These are phyloP conservation scores for Xylophagus ater DNA, from an alignment of 2,888 invertebrate species.

Conservation along the genomic window DNA sequence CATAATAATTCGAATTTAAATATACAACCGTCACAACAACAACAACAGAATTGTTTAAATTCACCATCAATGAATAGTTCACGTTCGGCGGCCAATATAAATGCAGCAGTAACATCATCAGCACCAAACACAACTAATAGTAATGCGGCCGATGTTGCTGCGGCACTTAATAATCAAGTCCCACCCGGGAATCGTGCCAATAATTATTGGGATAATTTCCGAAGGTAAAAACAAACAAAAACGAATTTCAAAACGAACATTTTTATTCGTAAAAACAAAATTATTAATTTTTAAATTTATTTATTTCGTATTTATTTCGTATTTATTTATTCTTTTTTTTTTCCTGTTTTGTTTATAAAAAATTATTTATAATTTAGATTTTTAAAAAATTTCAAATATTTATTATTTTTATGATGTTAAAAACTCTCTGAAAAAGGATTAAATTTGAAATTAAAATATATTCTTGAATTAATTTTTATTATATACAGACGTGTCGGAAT, in stretches of 20 bases:
- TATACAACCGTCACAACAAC: constrained; percentile 15
- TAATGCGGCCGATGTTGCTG: constrained; percentile 20
- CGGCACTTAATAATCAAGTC: constrained; percentile 77
- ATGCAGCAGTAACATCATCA: constrained; percentile 27
- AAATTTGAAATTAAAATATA: no score
- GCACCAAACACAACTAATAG: constrained; percentile 27
- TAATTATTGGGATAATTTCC: constrained; percentile 90
- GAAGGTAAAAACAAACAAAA: constrained; percentile 54
- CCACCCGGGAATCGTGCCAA: constrained; percentile 83
- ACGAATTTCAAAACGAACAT: constrained; percentile 13
- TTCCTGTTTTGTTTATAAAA: constrained; percentile 9
- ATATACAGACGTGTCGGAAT: no score
- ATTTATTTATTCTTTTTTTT: constrained; percentile 19
- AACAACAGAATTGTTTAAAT: constrained; percentile 14
- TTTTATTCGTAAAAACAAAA: no score
- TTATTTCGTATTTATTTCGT: constrained; percentile 16
- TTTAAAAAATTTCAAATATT: no score
- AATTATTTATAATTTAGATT: no score
- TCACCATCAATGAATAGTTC: constrained; percentile 17
- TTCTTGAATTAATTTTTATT: no score
- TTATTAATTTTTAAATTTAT: constrained; percentile 13
- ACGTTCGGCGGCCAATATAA: constrained; percentile 15
- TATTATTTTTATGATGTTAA: no score
- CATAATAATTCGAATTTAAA: constrained; percentile 17
- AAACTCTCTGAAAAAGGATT: no score